Evolutionary conservation across 1,140 invertebrate species (phyloP), one percentile per base, ranked within the genome.

Genomic region (Chymomyza costata): DNA sequence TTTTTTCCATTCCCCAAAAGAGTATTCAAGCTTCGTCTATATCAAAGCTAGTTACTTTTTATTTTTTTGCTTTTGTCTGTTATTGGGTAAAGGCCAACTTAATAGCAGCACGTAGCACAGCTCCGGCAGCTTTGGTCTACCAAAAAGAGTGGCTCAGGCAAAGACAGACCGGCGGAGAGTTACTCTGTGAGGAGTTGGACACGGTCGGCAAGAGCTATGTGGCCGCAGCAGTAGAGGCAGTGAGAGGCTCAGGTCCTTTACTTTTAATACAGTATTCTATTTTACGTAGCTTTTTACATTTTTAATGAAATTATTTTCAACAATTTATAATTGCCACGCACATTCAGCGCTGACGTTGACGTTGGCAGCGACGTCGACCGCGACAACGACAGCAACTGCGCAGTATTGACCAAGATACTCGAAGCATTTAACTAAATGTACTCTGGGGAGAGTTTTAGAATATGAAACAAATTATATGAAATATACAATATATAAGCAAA

Each of bases 301-400:
- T 78, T 78, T 80, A 78, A 78, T 78, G 73, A 80, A 78, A 78
- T 78, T 78, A 78, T 78, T 80, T 80, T 73, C 73, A 80, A 78
- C 73, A 80, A 78, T 78, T 78, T 78, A 78, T 78, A 78, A 78
- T 78, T 78, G 73, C 73, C 67, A 80, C 67, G 73, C 60, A 64
- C 73, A 78, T 54, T 67, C 39, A 35, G 43, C 30, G n/a, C n/a
- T n/a, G n/a, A n/a, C n/a, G n/a, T n/a, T 38, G 8, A 17, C 15
- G 34, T 34, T 44, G 37, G 16, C 43, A 6, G 17, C 17, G 43
- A 17, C 47, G 21, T 16, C 31, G 46, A 46, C 35, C 30, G 34
- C 30, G 13, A 18, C 17, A 35, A 32, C 14, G 17, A 11, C 17
- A 25, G 11, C 16, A 7, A 10, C 19, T 8, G 18, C 34, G 6